A percentile compares a stretch with the other conserved stretches of the same genome.
phyloP scores from a whole-genome alignment of 2,888 invertebrate genomes.

The Peribatodes rhomboidaria region DNA sequence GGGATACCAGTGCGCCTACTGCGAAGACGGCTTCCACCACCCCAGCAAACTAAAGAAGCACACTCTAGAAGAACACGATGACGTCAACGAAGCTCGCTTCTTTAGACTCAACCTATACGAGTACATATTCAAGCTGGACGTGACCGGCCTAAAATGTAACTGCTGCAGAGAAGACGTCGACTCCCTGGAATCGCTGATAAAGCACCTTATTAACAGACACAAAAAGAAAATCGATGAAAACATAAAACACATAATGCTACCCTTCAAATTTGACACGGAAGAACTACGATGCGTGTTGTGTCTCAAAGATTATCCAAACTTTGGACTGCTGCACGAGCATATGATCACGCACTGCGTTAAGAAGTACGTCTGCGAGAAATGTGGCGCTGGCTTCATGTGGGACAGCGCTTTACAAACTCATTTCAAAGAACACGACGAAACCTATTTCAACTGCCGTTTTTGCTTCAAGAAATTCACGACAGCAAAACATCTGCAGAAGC shows the following conservation, averaged over 20 bases:
- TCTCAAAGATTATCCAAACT: constrained; percentile 50
- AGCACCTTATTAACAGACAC: constrained; percentile 35
- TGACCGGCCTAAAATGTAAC: constrained; percentile 35
- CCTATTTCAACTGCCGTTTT: constrained; percentile 4
- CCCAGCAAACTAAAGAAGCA: constrained; percentile 62
- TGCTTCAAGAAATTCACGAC: constrained; percentile 13
- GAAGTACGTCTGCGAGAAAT: constrained; percentile 55
- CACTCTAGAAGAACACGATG: constrained; percentile 44
- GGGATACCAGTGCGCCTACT: constrained; percentile 64
- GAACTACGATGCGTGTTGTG: constrained; percentile 52
- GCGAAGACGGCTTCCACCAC: constrained; percentile 54
- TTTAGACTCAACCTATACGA: constrained; percentile 21
- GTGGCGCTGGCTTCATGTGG: constrained; percentile 51
- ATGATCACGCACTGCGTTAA: constrained; percentile 56
- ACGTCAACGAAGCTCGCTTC: constrained; percentile 22
- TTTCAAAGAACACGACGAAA: constrained; percentile 4
- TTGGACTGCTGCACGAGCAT: constrained; percentile 57
- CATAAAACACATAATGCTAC: constrained; percentile 53
- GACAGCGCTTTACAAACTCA: neutral
- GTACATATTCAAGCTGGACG: constrained; percentile 37
- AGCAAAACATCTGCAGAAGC: neutral
- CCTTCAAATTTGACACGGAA: constrained; percentile 56
- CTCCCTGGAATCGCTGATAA: constrained; percentile 24
- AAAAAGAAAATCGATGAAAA: constrained; percentile 34
- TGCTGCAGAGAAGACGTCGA: constrained; percentile 27